Percentiles rank a stretch among this genome's conserved stretches.
Conservation (phyloP, 2,888 invertebrate genomes). For the Aporophyla lueneburgensis region DNA sequence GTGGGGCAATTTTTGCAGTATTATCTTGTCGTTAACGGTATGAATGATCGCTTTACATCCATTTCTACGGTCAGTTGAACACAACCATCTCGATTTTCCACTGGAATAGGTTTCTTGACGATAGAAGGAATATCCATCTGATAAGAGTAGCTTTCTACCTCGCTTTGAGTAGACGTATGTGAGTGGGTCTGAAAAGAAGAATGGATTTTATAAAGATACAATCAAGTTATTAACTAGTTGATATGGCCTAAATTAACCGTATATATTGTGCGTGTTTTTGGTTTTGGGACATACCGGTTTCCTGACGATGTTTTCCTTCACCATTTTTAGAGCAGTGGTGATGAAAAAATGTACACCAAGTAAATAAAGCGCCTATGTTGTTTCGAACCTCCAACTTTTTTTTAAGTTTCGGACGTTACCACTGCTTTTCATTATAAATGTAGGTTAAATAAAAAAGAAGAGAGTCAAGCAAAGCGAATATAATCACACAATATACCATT, state of each 20-base stretch:
- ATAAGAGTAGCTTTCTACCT: conserved; percentile 33
- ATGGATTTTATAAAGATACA: neutral
- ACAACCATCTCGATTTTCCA: conserved; percentile 49
- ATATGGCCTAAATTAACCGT: neutral
- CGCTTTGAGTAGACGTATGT: conserved; percentile 56
- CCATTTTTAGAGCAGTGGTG: too few relatives aligned
- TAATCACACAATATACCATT: conserved; percentile 41
- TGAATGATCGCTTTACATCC: conserved; percentile 47
- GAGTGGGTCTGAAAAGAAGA: conserved; percentile 9
- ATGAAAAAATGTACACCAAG: too few relatives aligned
- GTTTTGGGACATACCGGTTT: too few relatives aligned
- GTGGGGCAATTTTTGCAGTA: conserved; percentile 19
- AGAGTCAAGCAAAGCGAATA: conserved; percentile 24
- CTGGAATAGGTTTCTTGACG: conserved; percentile 7
- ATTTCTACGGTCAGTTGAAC: conserved; percentile 37
- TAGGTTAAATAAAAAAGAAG: neutral
- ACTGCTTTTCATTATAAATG: too few relatives aligned
- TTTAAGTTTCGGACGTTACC: too few relatives aligned
- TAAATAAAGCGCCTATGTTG: too few relatives aligned
- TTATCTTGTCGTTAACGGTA: conserved; percentile 16
- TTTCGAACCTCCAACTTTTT: too few relatives aligned
- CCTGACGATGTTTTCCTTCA: too few relatives aligned
- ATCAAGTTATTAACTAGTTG: neutral
- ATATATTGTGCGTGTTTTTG: too few relatives aligned
- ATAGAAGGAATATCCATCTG: conserved; percentile 50